Conservation (phyloP, 1,140 invertebrate species). For the Drosophila bipectinata region DNA sequence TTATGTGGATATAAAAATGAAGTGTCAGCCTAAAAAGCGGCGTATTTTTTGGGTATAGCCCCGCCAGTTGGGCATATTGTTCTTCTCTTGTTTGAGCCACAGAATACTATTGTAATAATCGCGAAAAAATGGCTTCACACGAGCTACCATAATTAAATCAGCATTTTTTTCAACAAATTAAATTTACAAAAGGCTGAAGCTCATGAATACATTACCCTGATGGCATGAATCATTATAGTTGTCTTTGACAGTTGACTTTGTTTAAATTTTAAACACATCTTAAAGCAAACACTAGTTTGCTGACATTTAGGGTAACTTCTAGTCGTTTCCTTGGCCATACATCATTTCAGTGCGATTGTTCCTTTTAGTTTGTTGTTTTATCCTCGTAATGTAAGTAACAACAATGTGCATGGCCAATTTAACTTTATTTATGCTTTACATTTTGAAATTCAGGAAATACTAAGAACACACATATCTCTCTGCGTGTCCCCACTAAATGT, state of each 20-base stretch:
- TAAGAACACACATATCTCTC: constrained; percentile 40
- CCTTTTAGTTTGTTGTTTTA: constrained; percentile 44
- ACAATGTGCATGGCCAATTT: constrained; percentile 60
- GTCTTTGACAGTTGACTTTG: background rate
- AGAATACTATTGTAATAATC: constrained; percentile 16
- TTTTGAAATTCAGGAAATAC: constrained; percentile 58
- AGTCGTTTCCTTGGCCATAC: constrained; percentile 9
- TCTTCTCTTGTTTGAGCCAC: background rate
- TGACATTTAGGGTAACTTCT: constrained; percentile 19
- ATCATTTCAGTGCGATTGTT: constrained; percentile 5
- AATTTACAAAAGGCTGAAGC: background rate
- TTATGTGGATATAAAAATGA: constrained; percentile 74
- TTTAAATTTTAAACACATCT: background rate
- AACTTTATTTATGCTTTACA: constrained; percentile 59
- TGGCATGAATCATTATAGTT: background rate
- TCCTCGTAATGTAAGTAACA: constrained; percentile 51
- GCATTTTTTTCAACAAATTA: background rate
- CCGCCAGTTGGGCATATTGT: constrained; percentile 22
- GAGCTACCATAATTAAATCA: constrained; percentile 1
- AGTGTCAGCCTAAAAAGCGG: constrained; percentile 64
- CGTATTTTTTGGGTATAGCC: constrained; percentile 17
- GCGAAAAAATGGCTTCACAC: background rate
- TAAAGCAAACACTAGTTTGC: background rate
- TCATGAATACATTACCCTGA: background rate
- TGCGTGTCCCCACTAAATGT: constrained; percentile 37